phyloP scores from a whole-genome alignment of 2,888 invertebrate genomes.

The Dasysyrphus albostriatus region DNA sequence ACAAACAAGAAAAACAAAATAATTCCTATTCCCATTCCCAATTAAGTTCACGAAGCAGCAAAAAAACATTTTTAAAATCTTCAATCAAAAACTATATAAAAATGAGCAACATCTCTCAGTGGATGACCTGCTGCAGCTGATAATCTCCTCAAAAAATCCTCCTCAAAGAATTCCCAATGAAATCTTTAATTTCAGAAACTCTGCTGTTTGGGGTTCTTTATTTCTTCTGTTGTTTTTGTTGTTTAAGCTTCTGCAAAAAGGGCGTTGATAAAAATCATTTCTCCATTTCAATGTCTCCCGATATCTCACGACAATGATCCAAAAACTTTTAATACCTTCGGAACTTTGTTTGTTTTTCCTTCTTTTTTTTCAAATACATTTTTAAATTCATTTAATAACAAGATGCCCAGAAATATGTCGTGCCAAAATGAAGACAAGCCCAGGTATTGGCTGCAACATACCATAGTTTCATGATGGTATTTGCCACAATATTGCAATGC shows the following conservation, averaged over 20 bases:
- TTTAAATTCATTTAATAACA: slow-evolving; percentile 61
- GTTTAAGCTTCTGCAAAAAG: slow-evolving; percentile 29
- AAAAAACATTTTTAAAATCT: slow-evolving; percentile 44
- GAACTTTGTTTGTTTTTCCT: background rate
- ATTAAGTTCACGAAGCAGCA: slow-evolving; percentile 52
- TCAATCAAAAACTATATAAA: slow-evolving; percentile 32
- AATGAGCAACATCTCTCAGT: slow-evolving; percentile 29
- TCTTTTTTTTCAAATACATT: background rate
- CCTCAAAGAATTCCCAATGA: slow-evolving; percentile 28
- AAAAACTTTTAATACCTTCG: slow-evolving; percentile 41
- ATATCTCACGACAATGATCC: slow-evolving; percentile 71
- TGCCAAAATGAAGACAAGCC: slow-evolving; percentile 40
- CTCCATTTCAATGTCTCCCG: slow-evolving; percentile 31
- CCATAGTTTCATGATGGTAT: slow-evolving; percentile 40
- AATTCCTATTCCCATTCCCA: slow-evolving; percentile 16
- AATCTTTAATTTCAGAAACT: slow-evolving; percentile 29
- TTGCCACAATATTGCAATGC: slow-evolving; percentile 34
- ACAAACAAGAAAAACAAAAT: background rate
- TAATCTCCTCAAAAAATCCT: slow-evolving; percentile 27
- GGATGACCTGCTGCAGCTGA: background rate
- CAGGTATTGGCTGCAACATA: slow-evolving; percentile 29
- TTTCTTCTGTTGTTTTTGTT: no score
- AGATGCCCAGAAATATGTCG: slow-evolving; percentile 61
- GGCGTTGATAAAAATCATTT: slow-evolving; percentile 58
- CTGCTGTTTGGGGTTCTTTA: no score